These are phyloP conservation scores for Corythornis leucogaster DNA, from an alignment of 2,797 vertebrate genomes.

Conservation along the genomic window DNA sequence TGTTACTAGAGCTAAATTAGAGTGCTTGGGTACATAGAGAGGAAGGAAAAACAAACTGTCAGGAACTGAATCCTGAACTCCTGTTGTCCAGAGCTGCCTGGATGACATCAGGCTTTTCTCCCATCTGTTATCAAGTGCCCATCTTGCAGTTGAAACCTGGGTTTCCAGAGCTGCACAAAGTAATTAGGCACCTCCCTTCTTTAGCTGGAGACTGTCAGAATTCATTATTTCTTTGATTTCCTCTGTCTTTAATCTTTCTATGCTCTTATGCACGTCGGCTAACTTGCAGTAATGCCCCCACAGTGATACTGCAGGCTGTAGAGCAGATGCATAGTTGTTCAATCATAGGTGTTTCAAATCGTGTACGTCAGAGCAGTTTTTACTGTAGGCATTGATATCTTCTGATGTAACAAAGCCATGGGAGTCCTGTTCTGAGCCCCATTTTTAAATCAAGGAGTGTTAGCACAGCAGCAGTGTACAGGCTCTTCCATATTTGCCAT, in stretches of 20 bases:
- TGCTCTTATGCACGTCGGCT: neutral
- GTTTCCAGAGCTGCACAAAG: neutral
- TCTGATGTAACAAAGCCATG: neutral
- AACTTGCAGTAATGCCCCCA: neutral
- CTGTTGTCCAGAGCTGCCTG: neutral
- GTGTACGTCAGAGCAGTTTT: neutral
- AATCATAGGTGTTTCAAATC: neutral
- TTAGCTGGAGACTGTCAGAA: neutral
- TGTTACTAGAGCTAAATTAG: conserved; percentile 52
- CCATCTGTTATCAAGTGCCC: neutral
- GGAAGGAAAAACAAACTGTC: conserved; percentile 38
- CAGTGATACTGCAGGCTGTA: neutral
- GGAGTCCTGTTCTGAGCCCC: neutral
- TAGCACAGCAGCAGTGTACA: accelerated
- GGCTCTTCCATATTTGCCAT: neutral
- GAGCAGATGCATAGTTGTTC: neutral
- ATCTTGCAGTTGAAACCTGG: neutral
- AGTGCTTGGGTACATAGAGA: neutral
- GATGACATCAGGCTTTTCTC: neutral
- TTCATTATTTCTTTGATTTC: neutral
- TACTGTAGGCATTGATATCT: neutral
- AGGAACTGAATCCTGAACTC: conserved; percentile 35
- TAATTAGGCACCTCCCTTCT: neutral
- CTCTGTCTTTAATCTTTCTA: neutral
- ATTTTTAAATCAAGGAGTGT: neutral